A percentile compares a stretch with the other conserved stretches of the same genome.
Conservation (phyloP, 1,140 invertebrate genomes). For the Calephelis nemesis region DNA sequence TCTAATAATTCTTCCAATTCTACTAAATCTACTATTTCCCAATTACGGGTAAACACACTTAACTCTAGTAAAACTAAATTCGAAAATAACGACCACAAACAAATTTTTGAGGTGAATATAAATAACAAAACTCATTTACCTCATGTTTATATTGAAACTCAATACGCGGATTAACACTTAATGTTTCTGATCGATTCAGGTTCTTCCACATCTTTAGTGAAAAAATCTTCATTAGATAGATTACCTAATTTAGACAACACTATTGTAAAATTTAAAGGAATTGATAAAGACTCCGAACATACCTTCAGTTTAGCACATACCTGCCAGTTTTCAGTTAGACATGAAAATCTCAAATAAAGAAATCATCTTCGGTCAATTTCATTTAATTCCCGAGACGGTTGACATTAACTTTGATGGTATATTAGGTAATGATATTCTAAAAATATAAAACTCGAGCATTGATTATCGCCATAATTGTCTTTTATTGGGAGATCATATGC, state of each 20-base stretch:
- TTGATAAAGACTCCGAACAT: background rate
- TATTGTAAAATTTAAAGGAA: constrained; percentile 15
- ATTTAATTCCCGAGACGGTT: constrained; percentile 2
- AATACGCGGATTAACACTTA: constrained; percentile 3
- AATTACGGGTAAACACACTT: too few species aligned
- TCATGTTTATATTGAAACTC: constrained; percentile 1
- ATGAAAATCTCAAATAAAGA: too few species aligned
- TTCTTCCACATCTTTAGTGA: background rate
- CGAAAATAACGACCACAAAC: background rate
- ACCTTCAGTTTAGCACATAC: too few species aligned
- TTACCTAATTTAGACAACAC: background rate
- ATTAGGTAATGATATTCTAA: constrained; percentile 4
- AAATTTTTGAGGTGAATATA: too few species aligned
- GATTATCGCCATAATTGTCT: constrained; percentile 4
- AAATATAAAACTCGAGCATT: constrained; percentile 11
- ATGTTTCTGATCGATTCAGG: constrained; percentile 9
- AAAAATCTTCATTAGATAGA: background rate
- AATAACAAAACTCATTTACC: constrained; percentile 4
- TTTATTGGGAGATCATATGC: background rate
- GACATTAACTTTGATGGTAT: constrained; percentile 7
- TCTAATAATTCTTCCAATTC: too few species aligned
- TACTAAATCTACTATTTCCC: too few species aligned
- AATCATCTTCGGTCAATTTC: background rate
- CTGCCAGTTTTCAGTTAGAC: background rate
- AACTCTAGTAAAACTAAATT: too few species aligned